Base-by-base conservation (phyloP, 2,888 invertebrate genomes). In the Coenonympha glycerion region DNA sequence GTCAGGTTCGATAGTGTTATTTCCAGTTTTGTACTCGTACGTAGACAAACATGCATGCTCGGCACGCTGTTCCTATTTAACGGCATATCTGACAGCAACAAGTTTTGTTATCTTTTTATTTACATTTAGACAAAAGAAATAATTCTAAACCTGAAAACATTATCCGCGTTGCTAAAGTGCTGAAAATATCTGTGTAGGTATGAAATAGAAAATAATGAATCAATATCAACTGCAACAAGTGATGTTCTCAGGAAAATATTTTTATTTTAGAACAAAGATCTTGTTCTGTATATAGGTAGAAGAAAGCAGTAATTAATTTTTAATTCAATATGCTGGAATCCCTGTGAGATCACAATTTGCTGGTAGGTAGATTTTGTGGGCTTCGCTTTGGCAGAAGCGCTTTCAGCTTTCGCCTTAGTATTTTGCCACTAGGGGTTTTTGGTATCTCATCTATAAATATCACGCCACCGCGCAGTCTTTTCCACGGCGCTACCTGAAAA, bases 371-470 rank as follows among this genome's bases (percentile, higher is more conserved):
- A 34, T 55, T 56, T 53, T 56, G 40, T 18, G 33, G 49, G 18
- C 9, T 49, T 36, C 58, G 56, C 39, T 63, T 70, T 19, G 54
- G 47, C 24, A 79, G 33, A 39, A 65, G 59, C 37, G 71, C 65
- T 8, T 83, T 79, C 37, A 91, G 71, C 57, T 81, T 65, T 57
- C 92, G 86, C 51, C 94, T 82, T 28, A 94, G 77, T 65, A 94
- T 93, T 83, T 95, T 95, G 8, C 94, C 94, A 58, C 91, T 91
- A 0, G 90, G 80, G 60, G 90, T 92, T 76, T 91, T 93, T 24
- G 94, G 94, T 68, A 95, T 92, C 55, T 88, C 88, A n/a, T 90
- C 79, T 0, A 93, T 68, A 71, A 95, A 94, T 61, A 82, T 76
- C 13, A 94, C 91, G 9, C 94, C 92, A 5, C 92, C 94, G 48